These are phyloP conservation scores for Diacarnus erythraeanus DNA, from an alignment of 37 sponge, comb jelly and placozoan species.

Conservation along the genomic window DNA sequence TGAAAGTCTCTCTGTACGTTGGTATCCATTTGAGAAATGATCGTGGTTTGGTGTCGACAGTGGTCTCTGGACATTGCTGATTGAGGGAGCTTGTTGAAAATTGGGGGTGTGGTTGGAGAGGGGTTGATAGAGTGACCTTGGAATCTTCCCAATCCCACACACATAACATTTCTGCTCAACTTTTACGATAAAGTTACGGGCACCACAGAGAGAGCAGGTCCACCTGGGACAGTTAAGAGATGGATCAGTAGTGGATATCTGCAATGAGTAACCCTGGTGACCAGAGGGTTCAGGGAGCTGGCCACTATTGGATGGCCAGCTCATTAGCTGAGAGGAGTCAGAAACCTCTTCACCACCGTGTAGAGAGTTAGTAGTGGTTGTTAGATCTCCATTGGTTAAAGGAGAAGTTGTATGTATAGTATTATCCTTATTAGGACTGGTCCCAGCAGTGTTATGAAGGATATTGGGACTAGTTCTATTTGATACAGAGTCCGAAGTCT, in stretches of 20 bases:
- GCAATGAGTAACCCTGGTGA: background rate
- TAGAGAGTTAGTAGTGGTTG: background rate
- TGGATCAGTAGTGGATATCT: background rate
- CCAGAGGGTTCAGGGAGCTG: background rate
- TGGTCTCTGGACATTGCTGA: background rate
- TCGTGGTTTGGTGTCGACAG: background rate
- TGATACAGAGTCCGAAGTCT: no score
- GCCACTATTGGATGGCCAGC: background rate
- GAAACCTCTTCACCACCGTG: background rate
- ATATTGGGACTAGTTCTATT: background rate
- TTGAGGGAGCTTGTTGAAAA: background rate
- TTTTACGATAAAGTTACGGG: background rate
- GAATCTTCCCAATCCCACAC: slow-evolving; percentile 29
- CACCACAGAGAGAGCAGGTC: slow-evolving; percentile 33
- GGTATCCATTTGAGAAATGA: no score
- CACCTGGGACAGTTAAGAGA: slow-evolving; percentile 9
- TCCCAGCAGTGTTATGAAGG: no score
- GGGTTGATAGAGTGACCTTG: background rate
- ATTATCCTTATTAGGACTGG: background rate
- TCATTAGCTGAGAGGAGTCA: background rate
- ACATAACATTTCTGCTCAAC: slow-evolving; percentile 15
- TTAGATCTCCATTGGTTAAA: no score
- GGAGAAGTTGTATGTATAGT: no score
- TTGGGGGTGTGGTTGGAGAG: background rate
- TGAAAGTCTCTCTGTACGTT: background rate